Evolutionary conservation across 2,113 vertebrate species (phyloP).

Genomic region (Spermophilus dauricus): DNA sequence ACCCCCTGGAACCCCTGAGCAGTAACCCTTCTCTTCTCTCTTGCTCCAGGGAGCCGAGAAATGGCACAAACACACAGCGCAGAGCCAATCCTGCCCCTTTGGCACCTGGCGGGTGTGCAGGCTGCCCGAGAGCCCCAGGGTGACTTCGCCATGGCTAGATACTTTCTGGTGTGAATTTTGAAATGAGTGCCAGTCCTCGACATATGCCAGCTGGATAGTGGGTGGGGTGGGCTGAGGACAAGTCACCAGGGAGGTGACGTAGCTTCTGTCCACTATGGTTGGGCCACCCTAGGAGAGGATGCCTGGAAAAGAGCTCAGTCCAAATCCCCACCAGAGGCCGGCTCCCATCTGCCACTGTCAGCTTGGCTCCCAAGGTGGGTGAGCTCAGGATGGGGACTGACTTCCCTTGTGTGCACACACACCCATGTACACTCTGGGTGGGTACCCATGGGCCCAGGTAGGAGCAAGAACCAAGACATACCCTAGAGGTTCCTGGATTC

Average conservation of each 20-base stretch:
- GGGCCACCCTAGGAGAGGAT: background rate
- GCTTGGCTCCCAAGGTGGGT: background rate
- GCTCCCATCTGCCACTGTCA: accelerated
- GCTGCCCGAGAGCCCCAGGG: background rate
- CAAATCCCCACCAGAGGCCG: too few species aligned
- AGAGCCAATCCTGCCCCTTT: background rate
- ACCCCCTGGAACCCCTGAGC: background rate
- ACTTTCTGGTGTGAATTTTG: background rate
- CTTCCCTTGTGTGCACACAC: too few species aligned
- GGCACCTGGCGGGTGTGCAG: conserved; percentile 34
- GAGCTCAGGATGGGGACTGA: background rate
- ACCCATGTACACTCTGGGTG: accelerated
- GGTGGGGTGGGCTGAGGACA: background rate
- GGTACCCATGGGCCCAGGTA: background rate
- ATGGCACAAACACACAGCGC: background rate
- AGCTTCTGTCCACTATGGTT: background rate
- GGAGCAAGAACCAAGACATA: background rate
- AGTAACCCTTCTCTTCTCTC: accelerated
- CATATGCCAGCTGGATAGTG: background rate
- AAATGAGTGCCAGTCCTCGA: background rate
- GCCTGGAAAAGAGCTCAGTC: background rate
- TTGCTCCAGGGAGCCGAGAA: background rate
- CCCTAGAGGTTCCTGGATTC: background rate
- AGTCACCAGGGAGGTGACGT: background rate
- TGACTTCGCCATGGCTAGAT: background rate